Conservation (phyloP, 2,113 vertebrate species). For the Cettia cetti region DNA sequence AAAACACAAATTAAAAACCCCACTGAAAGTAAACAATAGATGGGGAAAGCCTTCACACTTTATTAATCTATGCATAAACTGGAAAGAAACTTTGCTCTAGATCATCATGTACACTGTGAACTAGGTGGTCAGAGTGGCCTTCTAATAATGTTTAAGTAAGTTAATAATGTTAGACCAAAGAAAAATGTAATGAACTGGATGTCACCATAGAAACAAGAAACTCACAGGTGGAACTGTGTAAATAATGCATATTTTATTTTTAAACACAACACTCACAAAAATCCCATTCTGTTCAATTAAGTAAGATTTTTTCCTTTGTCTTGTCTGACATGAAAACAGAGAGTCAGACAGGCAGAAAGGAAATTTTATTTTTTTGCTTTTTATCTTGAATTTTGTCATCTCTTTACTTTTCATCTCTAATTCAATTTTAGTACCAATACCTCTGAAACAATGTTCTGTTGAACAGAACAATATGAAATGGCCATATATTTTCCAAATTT, state of each 20-base stretch:
- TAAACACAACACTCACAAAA: background rate
- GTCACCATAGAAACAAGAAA: background rate
- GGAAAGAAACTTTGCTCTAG: background rate
- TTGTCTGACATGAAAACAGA: background rate
- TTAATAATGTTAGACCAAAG: background rate
- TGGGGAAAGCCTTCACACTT: background rate
- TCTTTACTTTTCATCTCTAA: background rate
- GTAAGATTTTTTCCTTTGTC: background rate
- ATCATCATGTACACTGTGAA: rapidly evolving
- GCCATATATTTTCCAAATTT: background rate
- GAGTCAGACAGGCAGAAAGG: background rate
- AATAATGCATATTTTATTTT: background rate
- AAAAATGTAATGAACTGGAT: background rate
- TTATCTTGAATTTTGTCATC: background rate
- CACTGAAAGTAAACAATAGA: background rate
- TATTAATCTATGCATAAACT: background rate
- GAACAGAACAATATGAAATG: background rate
- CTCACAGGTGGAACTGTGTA: background rate
- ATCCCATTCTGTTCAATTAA: background rate
- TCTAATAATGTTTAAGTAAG: background rate
- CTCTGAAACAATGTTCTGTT: background rate
- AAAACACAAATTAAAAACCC: rapidly evolving
- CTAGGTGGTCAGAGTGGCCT: background rate
- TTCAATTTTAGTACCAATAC: background rate
- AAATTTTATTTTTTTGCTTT: background rate